A percentile compares a stretch with the other conserved stretches of the same genome.
Evolutionary conservation across 2,113 vertebrate genomes (phyloP).

Genomic region (Sterna hirundo): DNA sequence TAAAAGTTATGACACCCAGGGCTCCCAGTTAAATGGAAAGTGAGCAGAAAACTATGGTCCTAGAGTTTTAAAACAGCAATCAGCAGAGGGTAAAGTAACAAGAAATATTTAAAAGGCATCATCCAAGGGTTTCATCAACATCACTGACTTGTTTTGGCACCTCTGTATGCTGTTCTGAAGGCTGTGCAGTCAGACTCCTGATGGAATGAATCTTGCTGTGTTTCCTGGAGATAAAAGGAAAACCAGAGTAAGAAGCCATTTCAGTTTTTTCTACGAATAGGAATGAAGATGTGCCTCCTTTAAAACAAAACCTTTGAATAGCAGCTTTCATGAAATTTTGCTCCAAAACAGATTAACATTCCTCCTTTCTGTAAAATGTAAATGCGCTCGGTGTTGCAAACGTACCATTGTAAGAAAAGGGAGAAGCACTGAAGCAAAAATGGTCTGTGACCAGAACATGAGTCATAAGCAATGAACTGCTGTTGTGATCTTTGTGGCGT

Average conservation of each 20-base stretch:
- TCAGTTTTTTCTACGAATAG: not conserved
- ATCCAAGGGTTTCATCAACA: not conserved
- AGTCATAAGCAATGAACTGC: not conserved
- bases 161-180: slow-evolving; percentile 83
- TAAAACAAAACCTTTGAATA: not conserved
- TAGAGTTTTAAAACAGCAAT: not conserved
- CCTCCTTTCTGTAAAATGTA: not conserved
- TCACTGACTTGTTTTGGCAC: slow-evolving; percentile 93
- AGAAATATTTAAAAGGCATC: not conserved
- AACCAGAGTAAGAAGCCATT: slow-evolving; percentile 15
- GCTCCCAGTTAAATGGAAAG: not conserved
- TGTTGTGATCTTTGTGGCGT: not conserved
- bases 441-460: not conserved
- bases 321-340: not conserved
- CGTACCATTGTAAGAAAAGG: not conserved
- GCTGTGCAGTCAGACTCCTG: slow-evolving; percentile 82
- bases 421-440: not conserved
- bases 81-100: not conserved
- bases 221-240: slow-evolving; percentile 82
- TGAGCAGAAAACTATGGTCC: not conserved
- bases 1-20: not conserved
- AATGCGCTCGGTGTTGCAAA: not conserved
- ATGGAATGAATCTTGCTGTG: slow-evolving; percentile 93
- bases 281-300: not conserved
- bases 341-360: not conserved